Conservation (phyloP, 2,797 vertebrate species). For the Neopelma chrysocephalum region DNA sequence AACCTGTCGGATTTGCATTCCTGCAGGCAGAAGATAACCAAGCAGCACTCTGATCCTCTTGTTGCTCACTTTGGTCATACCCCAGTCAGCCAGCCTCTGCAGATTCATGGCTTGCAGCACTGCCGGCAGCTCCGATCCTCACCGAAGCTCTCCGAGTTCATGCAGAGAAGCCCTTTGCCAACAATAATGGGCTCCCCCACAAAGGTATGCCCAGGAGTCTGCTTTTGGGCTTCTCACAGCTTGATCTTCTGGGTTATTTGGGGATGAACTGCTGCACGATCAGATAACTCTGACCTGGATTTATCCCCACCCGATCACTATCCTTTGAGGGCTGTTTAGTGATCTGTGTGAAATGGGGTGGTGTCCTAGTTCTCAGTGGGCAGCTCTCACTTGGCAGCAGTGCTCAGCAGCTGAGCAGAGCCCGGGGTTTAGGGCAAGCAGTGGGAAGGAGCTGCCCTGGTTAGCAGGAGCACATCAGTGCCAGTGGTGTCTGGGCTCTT, state of each 20-base stretch:
- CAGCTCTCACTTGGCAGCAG: not conserved
- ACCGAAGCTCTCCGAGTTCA: slow-evolving; percentile 92
- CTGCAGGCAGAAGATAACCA: slow-evolving; percentile 89
- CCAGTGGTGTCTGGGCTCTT: not conserved
- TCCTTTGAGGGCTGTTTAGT: not conserved
- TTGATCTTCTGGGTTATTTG: not conserved
- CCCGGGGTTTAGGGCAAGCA: not conserved
- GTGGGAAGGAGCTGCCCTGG: not conserved
- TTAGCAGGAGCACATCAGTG: not conserved
- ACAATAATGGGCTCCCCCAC: slow-evolving; percentile 95
- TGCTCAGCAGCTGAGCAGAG: not conserved
- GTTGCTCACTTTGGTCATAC: slow-evolving; percentile 69
- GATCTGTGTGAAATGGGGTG: not conserved
- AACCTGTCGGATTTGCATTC: slow-evolving; percentile 77
- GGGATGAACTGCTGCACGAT: not conserved
- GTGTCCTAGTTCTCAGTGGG: not conserved
- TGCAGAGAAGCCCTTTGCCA: slow-evolving; percentile 93
- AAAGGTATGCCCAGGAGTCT: slow-evolving; percentile 75
- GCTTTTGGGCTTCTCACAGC: not conserved
- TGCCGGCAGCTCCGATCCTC: slow-evolving; percentile 88
- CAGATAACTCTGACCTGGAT: not conserved
- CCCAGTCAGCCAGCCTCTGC: slow-evolving; percentile 69
- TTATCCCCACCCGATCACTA: fast-evolving
- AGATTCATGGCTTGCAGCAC: slow-evolving; percentile 74
- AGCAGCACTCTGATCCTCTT: slow-evolving; percentile 90